Evolutionary conservation across 2,888 invertebrate species (phyloP).

Genomic region (Drosophila dives): DNA sequence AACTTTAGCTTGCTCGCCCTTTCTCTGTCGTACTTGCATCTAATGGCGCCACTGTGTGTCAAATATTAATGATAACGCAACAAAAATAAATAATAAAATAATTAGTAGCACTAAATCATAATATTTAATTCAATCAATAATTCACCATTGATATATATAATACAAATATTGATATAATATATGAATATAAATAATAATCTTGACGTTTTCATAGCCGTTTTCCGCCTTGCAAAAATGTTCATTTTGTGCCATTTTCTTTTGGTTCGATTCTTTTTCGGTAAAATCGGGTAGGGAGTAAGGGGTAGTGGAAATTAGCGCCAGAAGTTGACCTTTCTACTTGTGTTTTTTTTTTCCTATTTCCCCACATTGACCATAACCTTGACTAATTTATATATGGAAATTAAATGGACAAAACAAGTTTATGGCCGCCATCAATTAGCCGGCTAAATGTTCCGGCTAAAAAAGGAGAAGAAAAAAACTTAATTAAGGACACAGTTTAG

Average conservation of each 20-base stretch:
- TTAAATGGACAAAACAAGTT: conserved; percentile 38
- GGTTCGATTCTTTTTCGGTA: conserved; percentile 32
- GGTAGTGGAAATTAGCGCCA: background rate
- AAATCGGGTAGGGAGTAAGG: background rate
- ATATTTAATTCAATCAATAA: background rate
- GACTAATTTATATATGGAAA: conserved; percentile 41
- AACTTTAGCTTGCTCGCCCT: background rate
- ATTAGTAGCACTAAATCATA: background rate
- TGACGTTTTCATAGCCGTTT: background rate
- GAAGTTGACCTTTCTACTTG: conserved; percentile 32
- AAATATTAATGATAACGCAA: conserved; percentile 22
- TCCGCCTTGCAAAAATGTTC: conserved; percentile 3
- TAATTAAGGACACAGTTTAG: conserved; percentile 13
- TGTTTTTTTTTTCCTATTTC: background rate
- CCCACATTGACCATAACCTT: conserved; percentile 49
- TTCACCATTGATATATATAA: background rate
- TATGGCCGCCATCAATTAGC: conserved; percentile 23
- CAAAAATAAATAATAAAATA: background rate
- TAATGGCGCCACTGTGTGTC: conserved; percentile 52
- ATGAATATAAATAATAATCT: background rate
- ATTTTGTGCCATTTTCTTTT: conserved; percentile 45
- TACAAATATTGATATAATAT: background rate
- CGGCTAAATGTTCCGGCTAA: conserved; percentile 2
- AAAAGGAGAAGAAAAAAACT: background rate
- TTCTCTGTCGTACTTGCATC: conserved; percentile 18